Evolutionary conservation across 2,888 invertebrate species (phyloP).

Genomic region (Ptychoptera albimana): DNA sequence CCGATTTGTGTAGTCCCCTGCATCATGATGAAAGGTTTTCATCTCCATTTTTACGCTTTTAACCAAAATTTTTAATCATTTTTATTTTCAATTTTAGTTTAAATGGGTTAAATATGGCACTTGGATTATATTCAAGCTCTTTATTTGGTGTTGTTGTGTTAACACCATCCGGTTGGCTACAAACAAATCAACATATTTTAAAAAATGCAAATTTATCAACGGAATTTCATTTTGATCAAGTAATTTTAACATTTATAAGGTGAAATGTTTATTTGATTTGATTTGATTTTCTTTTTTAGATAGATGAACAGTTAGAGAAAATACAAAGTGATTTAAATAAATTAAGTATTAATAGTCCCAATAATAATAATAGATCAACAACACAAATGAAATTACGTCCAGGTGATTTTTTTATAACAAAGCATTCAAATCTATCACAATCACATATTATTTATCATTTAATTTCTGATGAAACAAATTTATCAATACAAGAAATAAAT

Average conservation of each 20-base stretch:
- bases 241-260: constrained; percentile 6
- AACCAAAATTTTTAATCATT: too few species aligned
- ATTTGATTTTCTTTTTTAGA: constrained; percentile 26
- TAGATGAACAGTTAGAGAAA: constrained; percentile 71
- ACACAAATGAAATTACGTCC: constrained; percentile 40
- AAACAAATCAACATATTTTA: constrained; percentile 26
- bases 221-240: constrained; percentile 77
- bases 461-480: constrained; percentile 65
- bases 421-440: constrained; percentile 87
- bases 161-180: constrained; percentile 30
- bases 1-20: constrained; percentile 56
- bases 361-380: constrained; percentile 10
- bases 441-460: constrained; percentile 94
- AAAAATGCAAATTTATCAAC: constrained; percentile 45
- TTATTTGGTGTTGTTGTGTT: constrained; percentile 77
- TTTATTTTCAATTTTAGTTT: constrained; percentile 15
- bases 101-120: constrained; percentile 66
- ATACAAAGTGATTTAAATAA: constrained; percentile 41
- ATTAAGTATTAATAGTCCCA: constrained; percentile 15
- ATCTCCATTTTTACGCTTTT: neutral
- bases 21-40: constrained; percentile 28
- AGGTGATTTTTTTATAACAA: constrained; percentile 73
- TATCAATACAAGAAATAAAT: constrained; percentile 65
- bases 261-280: neutral
- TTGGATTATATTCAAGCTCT: constrained; percentile 85